Evolutionary conservation across 2,113 vertebrate species (phyloP).

Genomic region (Vombatus ursinus): DNA sequence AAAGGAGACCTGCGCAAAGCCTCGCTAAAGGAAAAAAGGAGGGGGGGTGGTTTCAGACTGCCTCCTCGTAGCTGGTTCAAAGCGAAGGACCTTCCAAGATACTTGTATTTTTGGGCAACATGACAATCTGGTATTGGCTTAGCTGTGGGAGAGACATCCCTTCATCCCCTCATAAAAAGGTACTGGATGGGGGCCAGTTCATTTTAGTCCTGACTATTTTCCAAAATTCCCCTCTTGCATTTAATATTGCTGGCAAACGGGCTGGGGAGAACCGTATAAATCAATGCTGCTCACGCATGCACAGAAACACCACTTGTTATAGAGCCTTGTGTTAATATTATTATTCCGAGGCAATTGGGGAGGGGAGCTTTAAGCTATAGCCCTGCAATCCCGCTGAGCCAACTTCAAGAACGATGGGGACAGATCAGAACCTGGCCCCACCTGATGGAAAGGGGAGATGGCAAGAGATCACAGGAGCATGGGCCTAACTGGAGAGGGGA

Average conservation of each 20-base stretch:
- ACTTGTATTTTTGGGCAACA: constrained; percentile 64
- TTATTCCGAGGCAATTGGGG: not conserved
- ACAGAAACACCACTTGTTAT: constrained; percentile 59
- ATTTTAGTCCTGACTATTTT: constrained; percentile 81
- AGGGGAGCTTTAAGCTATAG: not conserved
- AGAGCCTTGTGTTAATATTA: not conserved
- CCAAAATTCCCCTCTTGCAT: constrained; percentile 72
- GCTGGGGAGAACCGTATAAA: constrained; percentile 68
- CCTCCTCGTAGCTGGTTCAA: not conserved
- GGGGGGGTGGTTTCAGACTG: not conserved
- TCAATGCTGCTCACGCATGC: constrained; percentile 57
- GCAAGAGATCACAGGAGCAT: not conserved
- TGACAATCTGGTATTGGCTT: constrained; percentile 74
- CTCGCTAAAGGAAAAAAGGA: not conserved
- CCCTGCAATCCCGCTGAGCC: no score
- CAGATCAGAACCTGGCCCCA: not conserved
- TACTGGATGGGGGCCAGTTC: constrained; percentile 75
- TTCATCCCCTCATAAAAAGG: constrained; percentile 75
- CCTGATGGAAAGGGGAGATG: not conserved
- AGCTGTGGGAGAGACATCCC: constrained; percentile 73
- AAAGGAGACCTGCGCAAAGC: not conserved
- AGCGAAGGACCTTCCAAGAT: not conserved
- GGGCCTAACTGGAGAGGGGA: not conserved
- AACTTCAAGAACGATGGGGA: fast-evolving
- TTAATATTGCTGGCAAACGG: constrained; percentile 74